Base-by-base conservation (phyloP, 2,797 vertebrate species). In the Geotrypetes seraphini region DNA sequence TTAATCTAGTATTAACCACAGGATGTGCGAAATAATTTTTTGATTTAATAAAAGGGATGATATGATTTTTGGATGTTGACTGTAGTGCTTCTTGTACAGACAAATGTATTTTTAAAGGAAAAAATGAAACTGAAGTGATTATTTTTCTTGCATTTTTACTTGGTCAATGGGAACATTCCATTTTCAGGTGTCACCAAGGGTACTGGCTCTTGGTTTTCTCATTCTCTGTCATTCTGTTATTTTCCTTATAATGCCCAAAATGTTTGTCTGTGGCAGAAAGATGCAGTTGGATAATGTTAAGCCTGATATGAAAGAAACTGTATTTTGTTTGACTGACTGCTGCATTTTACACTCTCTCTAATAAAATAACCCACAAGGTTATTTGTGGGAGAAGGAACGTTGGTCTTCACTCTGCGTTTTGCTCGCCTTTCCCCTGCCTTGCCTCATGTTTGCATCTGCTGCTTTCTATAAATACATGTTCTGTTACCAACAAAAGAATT, bases 21-120 rank as follows among this genome's bases (percentile, higher is more conserved):
- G 83, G 89, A 78, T 65, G 75, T 57, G 50, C 70, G 73, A 60
- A 78, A 78, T 69, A 73, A 15, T 30, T 47, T 50, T 64, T 71
- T 79, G 90, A 89, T 89, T 95, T 92, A 96, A 96, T 91, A 91
- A 97, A 96, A 96, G 91, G 93, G 92, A 96, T 90, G 82, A 83
- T 86, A 82, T 87, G 89, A 93, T 95, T 92, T n/a, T 90, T 65
- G 81, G 68, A 73, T 89, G 89, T 93, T 89, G 91, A 89, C 88
- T 85, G 87, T 91, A 90, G 90, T 86, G 86, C 74, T 83, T 86
- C 83, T 80, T 93, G 91, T 96, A 93, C 89, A 97, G 90, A 88
- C 93, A 89, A 91, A 89, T 91, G 87, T 92, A 93, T 94, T 93
- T 95, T 82, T 79, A 73, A 91, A 74, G 54, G 47, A 88, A 84